These are phyloP conservation scores for Eumeta japonica DNA, from an alignment of 1,140 invertebrate genomes.

Conservation along the genomic window DNA sequence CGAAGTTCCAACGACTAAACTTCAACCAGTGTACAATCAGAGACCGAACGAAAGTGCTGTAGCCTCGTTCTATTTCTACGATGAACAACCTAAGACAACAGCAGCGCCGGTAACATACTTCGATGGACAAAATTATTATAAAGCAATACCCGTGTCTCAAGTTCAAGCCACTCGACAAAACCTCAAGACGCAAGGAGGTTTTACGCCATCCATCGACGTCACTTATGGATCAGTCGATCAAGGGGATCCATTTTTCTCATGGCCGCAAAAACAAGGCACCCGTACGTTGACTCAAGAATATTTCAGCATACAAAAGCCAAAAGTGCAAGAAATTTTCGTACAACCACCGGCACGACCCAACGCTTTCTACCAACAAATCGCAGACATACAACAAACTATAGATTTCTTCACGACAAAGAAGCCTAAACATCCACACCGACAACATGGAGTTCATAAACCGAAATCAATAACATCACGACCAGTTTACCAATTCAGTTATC, in stretches of 20 bases:
- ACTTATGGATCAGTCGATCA: conserved; percentile 49
- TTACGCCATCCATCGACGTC: conserved; percentile 38
- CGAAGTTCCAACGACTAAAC: conserved; percentile 53
- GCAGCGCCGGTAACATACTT: conserved; percentile 37
- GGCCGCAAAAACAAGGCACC: conserved; percentile 55
- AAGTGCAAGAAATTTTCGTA: conserved; percentile 33
- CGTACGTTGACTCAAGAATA: conserved; percentile 52
- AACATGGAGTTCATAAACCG: conserved; percentile 39
- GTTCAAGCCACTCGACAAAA: conserved; percentile 23
- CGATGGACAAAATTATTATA: conserved; percentile 52
- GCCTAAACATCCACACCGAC: conserved; percentile 46
- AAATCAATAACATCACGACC: conserved; percentile 40
- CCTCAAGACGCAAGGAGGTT: conserved; percentile 30
- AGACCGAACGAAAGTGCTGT: conserved; percentile 51
- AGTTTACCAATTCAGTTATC: conserved; percentile 51
- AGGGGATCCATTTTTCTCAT: conserved; percentile 44
- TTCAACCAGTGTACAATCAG: conserved; percentile 47
- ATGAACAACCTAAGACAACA: conserved; percentile 53
- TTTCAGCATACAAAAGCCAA: conserved; percentile 51
- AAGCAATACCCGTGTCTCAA: conserved; percentile 37
- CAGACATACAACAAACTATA: conserved; percentile 57
- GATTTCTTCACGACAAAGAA: conserved; percentile 54
- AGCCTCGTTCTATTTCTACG: conserved; percentile 61
- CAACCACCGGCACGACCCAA: conserved; percentile 42
- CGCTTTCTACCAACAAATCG: conserved; percentile 55